Base-by-base conservation (phyloP, 2,888 invertebrate genomes). In the Pristionchus maxplancki region DNA sequence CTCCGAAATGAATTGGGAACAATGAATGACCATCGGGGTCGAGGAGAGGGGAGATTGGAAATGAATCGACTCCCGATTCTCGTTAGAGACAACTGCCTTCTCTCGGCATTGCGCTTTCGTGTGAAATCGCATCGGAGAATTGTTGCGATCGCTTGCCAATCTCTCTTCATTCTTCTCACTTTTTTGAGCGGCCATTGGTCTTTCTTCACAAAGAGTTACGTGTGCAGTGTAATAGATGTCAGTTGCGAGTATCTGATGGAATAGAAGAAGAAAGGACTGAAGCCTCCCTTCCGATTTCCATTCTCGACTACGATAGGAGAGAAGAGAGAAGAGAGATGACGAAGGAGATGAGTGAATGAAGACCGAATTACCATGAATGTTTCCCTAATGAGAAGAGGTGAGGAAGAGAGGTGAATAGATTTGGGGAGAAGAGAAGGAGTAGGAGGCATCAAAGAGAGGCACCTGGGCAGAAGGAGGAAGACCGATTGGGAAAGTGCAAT, bases 161-260 rank as follows among this genome's bases (percentile, higher is more conserved):
- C 37, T 31, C 37, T 37, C 37, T 71, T 71, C 71, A 37, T 83
- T 50, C 53, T 53, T 83, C 82, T 83, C 53, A 24, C 44, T 83
- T 53, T 81, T 78, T 78, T 48, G 44, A 28, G 48, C 40, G 78
- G 34, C 78, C 78, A 78, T 24, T 78, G 78, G 78, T 78, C 78
- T 78, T 78, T 78, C 78, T 78, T 48, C 34, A 37, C 53, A 50
- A 83, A 58, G 50, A 83, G 82, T 85, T 85, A 85, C 85, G 85
- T 85, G 85, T 58, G 17, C 48, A 24, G 85, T 85, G 85, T 85
- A 85, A 85, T 44, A 85, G 64, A 85, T 85, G 85, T 62, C 85
- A 85, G 85, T 64, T 64, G 64, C 44, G 48, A 85, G 85, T 62
- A 64, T 85, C 83, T 83, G 53, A 50, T 53, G 53, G 82, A 81